phyloP scores from a whole-genome alignment of 2,113 vertebrate species.

The Microcebus lehilahytsara region DNA sequence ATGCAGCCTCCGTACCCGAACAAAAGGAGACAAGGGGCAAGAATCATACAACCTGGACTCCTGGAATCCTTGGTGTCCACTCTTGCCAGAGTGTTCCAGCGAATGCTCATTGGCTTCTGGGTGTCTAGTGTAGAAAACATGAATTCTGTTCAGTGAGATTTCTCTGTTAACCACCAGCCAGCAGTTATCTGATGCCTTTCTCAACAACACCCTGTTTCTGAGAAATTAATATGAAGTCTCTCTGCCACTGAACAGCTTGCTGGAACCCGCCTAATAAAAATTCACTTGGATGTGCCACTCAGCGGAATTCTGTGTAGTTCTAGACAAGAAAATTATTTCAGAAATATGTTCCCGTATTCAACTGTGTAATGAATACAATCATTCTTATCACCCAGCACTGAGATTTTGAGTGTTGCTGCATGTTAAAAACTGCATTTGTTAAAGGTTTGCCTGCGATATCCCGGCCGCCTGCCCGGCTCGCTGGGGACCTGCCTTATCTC shows the following conservation, averaged over 20 bases:
- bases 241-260: background rate
- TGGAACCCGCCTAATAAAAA: conserved; percentile 55
- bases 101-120: background rate
- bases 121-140: background rate
- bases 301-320: conserved; percentile 55
- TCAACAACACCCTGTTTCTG: background rate
- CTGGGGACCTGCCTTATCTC: conserved; percentile 75
- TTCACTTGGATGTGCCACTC: conserved; percentile 48
- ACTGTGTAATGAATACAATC: conserved; percentile 59
- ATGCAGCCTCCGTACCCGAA: background rate
- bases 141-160: background rate
- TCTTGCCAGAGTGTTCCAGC: background rate
- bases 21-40: background rate
- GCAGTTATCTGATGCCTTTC: background rate
- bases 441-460: conserved; percentile 37
- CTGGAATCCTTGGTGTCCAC: background rate
- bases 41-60: background rate
- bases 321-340: conserved; percentile 55
- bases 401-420: conserved; percentile 31
- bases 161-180: background rate
- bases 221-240: conserved; percentile 53
- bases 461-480: background rate
- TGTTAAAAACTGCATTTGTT: conserved; percentile 50
- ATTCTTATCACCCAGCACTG: conserved; percentile 43
- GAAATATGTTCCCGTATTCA: conserved; percentile 55